Conservation (phyloP, 2,113 vertebrate species). For the Copsychus sechellarum region DNA sequence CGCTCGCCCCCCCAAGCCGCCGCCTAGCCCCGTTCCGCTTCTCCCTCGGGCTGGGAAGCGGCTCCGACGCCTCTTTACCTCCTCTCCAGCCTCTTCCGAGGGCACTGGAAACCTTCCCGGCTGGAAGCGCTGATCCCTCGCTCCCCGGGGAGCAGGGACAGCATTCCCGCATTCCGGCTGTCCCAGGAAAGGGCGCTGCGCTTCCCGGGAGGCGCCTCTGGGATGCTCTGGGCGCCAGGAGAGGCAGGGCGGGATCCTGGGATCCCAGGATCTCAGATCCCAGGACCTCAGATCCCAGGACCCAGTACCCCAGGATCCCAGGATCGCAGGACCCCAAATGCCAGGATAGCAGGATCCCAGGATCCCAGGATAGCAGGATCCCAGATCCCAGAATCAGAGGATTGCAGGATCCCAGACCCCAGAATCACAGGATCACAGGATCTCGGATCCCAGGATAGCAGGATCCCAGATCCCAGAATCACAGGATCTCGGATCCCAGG, state of each 20-base stretch:
- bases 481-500: no score
- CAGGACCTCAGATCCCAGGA: no score
- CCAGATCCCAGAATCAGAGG: no score
- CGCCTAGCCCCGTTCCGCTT: neutral
- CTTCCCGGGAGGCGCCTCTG: neutral
- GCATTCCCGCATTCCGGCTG: fast-evolving
- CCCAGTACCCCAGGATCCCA: no score
- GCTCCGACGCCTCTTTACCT: neutral
- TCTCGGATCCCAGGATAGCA: no score
- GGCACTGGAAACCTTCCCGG: neutral
- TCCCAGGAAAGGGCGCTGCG: neutral
- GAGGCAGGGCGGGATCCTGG: neutral
- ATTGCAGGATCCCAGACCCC: no score
- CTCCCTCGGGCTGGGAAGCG: neutral
- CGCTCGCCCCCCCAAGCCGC: neutral
- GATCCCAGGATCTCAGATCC: neutral
- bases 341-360: no score
- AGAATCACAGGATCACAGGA: no score
- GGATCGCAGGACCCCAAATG: no score
- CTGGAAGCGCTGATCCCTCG: neutral
- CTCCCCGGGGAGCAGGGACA: neutral
- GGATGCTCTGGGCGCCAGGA: neutral
- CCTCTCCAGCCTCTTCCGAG: neutral
- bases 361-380: no score
- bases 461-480: no score